Conservation (phyloP, 2,113 vertebrate genomes). For the Perccottus glenii region DNA sequence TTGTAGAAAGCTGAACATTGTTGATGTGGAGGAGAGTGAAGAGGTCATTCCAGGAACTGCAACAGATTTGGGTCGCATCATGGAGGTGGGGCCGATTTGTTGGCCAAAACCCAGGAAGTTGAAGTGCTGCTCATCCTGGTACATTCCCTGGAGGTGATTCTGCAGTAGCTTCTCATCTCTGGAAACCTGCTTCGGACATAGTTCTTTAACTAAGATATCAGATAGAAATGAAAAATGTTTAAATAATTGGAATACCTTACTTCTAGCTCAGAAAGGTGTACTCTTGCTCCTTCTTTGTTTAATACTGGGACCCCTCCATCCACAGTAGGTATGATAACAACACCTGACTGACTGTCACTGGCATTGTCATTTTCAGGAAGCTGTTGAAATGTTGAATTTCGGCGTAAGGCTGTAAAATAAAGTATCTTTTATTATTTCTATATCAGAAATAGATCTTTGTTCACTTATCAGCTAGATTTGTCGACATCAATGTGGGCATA, state of each 20-base stretch:
- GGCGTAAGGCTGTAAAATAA: conserved; percentile 68
- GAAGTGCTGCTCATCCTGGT: conserved; percentile 81
- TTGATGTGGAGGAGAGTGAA: conserved; percentile 54
- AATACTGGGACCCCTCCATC: conserved; percentile 77
- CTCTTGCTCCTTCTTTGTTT: conserved; percentile 76
- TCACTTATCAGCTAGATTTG: background rate
- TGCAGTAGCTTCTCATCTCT: conserved; percentile 76
- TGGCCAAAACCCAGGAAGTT: conserved; percentile 75
- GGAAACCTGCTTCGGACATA: conserved; percentile 48
- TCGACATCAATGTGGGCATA: conserved; percentile 62
- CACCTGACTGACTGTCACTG: conserved; percentile 53
- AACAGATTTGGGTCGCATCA: conserved; percentile 88
- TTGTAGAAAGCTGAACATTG: conserved; percentile 67
- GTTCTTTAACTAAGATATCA: background rate
- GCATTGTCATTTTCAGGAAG: conserved; percentile 53
- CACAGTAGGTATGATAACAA: conserved; percentile 85
- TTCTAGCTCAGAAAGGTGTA: conserved; percentile 81
- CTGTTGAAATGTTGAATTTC: conserved; percentile 63
- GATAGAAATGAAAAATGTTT: background rate
- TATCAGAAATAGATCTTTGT: background rate
- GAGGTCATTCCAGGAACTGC: conserved; percentile 89
- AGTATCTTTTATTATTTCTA: background rate
- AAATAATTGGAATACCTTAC: conserved; percentile 27
- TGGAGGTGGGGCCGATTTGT: conserved; percentile 66
- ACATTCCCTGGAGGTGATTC: conserved; percentile 82